phyloP scores from a whole-genome alignment of 92 coral and sea anemone genomes.

The Actinernus sp. region DNA sequence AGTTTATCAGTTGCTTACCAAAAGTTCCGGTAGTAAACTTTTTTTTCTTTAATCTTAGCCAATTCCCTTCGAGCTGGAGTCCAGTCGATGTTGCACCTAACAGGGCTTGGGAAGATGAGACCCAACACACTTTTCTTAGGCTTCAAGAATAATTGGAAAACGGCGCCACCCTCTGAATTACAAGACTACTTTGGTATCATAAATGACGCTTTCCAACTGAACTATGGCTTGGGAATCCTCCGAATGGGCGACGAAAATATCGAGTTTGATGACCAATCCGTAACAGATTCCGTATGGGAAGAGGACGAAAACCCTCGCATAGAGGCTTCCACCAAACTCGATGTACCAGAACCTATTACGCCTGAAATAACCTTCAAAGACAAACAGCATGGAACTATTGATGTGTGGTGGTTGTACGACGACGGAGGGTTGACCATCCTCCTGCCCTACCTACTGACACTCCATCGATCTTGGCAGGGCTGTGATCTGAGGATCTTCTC shows the following conservation, averaged over 20 bases:
- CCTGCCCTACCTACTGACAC: slow-evolving; percentile 84
- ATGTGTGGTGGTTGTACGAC: slow-evolving; percentile 99
- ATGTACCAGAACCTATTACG: not conserved
- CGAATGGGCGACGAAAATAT: slow-evolving; percentile 69
- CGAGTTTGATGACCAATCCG: slow-evolving; percentile 44
- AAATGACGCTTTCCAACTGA: slow-evolving; percentile 85
- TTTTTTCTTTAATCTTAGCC: slow-evolving; percentile 41
- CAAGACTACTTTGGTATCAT: slow-evolving; percentile 85
- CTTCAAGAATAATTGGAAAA: slow-evolving; percentile 86
- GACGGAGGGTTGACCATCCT: slow-evolving; percentile 96
- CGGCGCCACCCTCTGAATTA: slow-evolving; percentile 3
- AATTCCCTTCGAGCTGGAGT: slow-evolving; percentile 87
- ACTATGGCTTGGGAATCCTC: slow-evolving; percentile 83
- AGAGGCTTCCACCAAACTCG: slow-evolving; percentile 1
- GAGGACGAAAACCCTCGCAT: slow-evolving; percentile 23
- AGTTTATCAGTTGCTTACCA: too few relatives aligned
- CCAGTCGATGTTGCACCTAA: slow-evolving; percentile 82
- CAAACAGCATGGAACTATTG: slow-evolving; percentile 86
- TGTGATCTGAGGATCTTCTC: slow-evolving; percentile 92
- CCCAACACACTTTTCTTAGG: slow-evolving; percentile 97
- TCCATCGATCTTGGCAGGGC: slow-evolving; percentile 84
- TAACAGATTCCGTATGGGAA: slow-evolving; percentile 33
- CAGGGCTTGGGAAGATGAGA: slow-evolving; percentile 93
- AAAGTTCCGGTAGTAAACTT: too few relatives aligned
- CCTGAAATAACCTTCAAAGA: slow-evolving; percentile 31